These are phyloP conservation scores for Cinara cedri DNA, from an alignment of 2,888 invertebrate species.

Conservation along the genomic window DNA sequence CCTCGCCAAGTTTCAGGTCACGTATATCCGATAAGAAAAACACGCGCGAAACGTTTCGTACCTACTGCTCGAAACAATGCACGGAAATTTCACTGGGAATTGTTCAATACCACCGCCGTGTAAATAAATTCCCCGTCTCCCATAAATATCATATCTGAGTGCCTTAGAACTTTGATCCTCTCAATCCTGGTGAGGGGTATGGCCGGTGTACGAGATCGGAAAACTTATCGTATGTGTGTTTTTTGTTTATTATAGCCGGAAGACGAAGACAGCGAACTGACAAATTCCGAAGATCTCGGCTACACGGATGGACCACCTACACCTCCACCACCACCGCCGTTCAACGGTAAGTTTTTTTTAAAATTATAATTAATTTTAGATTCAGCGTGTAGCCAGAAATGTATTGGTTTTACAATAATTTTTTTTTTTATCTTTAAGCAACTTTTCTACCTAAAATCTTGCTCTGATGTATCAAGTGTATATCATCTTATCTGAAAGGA, in stretches of 20 bases:
- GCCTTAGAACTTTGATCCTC: too few species aligned
- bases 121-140: conserved; percentile 26
- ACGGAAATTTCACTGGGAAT: background rate
- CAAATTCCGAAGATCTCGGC: conserved; percentile 23
- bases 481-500: too few species aligned
- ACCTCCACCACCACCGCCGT: conserved; percentile 50
- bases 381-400: too few species aligned
- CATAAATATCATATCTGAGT: too few species aligned
- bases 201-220: too few species aligned
- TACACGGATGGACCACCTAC: conserved; percentile 37
- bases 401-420: too few species aligned
- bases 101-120: conserved; percentile 12
- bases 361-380: too few species aligned
- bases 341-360: conserved; percentile 44
- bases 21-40: conserved; percentile 41
- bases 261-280: conserved; percentile 19
- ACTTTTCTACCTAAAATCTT: too few species aligned
- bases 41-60: background rate
- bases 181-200: too few species aligned
- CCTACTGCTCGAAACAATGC: background rate
- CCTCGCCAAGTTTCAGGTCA: conserved; percentile 29
- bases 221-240: background rate
- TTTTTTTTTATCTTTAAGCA: too few species aligned
- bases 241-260: conserved; percentile 47
- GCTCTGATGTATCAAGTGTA: too few species aligned